Conservation (phyloP, 2,888 invertebrate species). For the Danaus chrysippus region DNA sequence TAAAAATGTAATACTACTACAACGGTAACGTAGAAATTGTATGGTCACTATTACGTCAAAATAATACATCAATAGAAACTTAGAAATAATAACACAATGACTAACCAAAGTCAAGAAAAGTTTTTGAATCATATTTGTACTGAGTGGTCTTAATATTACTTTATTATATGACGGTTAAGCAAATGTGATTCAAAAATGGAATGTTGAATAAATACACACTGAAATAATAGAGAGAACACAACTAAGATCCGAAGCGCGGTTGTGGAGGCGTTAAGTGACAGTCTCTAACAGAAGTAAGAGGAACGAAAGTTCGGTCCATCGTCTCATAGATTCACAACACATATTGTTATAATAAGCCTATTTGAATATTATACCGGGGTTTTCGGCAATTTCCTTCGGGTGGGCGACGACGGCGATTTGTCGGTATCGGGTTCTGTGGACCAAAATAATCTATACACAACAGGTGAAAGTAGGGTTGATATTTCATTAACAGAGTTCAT, state of each 20-base stretch:
- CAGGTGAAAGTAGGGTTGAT: not conserved
- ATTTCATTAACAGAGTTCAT: not conserved
- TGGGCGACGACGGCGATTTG: conserved; percentile 93
- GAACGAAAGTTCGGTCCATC: conserved; percentile 59
- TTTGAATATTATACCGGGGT: conserved; percentile 94
- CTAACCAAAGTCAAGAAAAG: conserved; percentile 6
- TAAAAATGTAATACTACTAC: conserved; percentile 14
- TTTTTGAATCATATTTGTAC: conserved; percentile 25
- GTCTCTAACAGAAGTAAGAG: conserved; percentile 72
- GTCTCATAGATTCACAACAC: conserved; percentile 78
- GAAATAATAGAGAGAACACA: conserved; percentile 47
- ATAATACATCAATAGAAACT: conserved; percentile 4
- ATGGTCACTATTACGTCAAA: not conserved
- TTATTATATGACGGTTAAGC: conserved; percentile 6
- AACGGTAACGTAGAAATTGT: not conserved
- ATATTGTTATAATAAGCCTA: conserved; percentile 77
- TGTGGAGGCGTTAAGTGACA: conserved; percentile 76
- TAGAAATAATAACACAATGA: conserved; percentile 2
- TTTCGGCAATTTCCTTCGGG: conserved; percentile 96
- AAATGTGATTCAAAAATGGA: conserved; percentile 52
- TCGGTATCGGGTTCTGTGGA: conserved; percentile 90
- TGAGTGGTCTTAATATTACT: not conserved
- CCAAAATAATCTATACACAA: conserved; percentile 22
- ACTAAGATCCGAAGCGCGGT: conserved; percentile 62
- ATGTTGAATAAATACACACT: conserved; percentile 34